These are phyloP conservation scores for Dicyrtomina minuta DNA, from an alignment of 2,888 invertebrate genomes.

Conservation along the genomic window DNA sequence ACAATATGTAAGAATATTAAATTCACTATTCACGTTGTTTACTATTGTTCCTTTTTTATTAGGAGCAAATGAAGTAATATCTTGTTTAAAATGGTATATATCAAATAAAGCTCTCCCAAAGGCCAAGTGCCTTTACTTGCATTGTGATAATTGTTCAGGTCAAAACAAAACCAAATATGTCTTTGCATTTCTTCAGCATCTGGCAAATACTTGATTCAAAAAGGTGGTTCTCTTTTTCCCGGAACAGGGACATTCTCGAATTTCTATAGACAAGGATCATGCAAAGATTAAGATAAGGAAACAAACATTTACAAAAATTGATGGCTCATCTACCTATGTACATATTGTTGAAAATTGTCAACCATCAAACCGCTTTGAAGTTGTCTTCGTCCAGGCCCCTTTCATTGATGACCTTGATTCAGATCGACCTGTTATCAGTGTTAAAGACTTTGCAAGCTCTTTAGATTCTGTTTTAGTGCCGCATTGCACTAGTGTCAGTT, in stretches of 20 bases:
- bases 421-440: background rate
- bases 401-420: conserved; percentile 3
- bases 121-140: background rate
- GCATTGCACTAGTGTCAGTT: too few relatives aligned
- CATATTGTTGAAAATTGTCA: conserved; percentile 9
- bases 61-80: conserved; percentile 33
- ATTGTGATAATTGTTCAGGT: background rate
- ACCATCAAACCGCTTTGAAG: background rate
- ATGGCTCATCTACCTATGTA: conserved; percentile 16
- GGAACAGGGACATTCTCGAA: background rate
- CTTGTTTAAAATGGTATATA: conserved; percentile 20
- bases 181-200: background rate
- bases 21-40: too few relatives aligned
- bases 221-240: background rate
- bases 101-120: background rate
- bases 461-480: too few relatives aligned
- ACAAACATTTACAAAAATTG: conserved; percentile 11
- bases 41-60: too few relatives aligned
- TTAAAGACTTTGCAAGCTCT: conserved; percentile 10
- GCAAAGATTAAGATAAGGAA: background rate
- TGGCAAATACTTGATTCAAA: background rate
- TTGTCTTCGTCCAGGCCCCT: conserved; percentile 21
- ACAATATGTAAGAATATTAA: too few relatives aligned
- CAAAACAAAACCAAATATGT: conserved; percentile 6
- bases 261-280: background rate